Conservation (phyloP, 2,888 invertebrate species). For the Ecliptopera silaceata region DNA sequence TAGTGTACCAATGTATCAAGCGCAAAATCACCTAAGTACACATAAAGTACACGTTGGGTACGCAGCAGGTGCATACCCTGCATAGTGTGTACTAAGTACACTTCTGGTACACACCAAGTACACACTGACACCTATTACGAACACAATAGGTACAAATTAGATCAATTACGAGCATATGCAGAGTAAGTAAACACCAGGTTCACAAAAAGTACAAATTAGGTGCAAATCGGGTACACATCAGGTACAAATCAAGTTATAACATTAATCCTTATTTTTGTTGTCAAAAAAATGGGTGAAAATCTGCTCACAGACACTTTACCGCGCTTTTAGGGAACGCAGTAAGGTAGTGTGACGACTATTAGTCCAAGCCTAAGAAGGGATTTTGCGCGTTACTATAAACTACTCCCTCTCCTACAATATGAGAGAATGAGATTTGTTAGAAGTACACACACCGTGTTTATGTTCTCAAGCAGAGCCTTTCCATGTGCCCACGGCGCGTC, state of each 20-base stretch:
- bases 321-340: too few species aligned
- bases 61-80: background rate
- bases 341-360: too few species aligned
- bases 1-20: too few species aligned
- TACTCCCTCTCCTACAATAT: too few species aligned
- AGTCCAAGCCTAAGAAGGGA: too few species aligned
- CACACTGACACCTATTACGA: background rate
- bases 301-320: too few species aligned
- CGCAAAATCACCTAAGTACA: background rate
- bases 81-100: background rate
- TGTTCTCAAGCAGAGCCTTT: slow-evolving; percentile 56
- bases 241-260: background rate
- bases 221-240: background rate
- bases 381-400: too few species aligned
- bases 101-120: background rate
- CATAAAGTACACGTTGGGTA: background rate
- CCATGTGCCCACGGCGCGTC: slow-evolving; percentile 92
- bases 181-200: background rate
- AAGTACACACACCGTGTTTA: slow-evolving; percentile 61
- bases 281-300: too few species aligned
- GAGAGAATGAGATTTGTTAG: too few species aligned
- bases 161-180: too few species aligned
- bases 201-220: background rate
- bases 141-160: background rate
- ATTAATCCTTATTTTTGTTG: too few species aligned